A percentile compares a stretch with the other conserved stretches of the same genome.
Evolutionary conservation across 2,113 vertebrate species (phyloP).

Genomic region (Spea bombifrons): DNA sequence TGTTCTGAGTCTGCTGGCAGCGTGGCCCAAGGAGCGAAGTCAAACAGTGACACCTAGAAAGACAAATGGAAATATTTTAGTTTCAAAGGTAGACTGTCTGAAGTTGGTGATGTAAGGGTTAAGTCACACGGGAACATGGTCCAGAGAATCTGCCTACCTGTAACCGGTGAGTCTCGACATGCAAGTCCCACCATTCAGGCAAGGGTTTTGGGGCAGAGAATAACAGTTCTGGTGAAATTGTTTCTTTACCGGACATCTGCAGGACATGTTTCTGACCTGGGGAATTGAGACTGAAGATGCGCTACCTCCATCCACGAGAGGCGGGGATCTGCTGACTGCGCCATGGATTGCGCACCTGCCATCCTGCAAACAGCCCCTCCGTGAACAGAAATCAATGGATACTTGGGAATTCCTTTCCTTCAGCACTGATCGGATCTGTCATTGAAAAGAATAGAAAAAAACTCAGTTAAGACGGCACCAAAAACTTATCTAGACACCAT

Average conservation of each 20-base stretch:
- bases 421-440: conserved; percentile 76
- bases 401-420: conserved; percentile 72
- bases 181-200: conserved; percentile 78
- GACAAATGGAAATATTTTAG: too few species aligned
- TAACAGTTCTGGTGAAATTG: conserved; percentile 71
- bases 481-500: too few species aligned
- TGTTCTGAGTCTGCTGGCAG: conserved; percentile 87
- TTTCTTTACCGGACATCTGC: conserved; percentile 67
- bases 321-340: conserved; percentile 64
- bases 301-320: conserved; percentile 67
- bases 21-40: conserved; percentile 79
- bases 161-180: conserved; percentile 76
- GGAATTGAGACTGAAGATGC: conserved; percentile 71
- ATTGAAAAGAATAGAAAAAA: too few species aligned
- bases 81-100: too few species aligned
- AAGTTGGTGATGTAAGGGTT: too few species aligned
- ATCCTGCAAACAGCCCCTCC: conserved; percentile 61
- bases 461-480: too few species aligned
- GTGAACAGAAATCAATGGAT: conserved; percentile 73
- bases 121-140: too few species aligned
- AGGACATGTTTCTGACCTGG: conserved; percentile 59
- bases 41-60: too few species aligned
- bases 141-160: too few species aligned
- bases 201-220: conserved; percentile 73
- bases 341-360: conserved; percentile 61